Evolutionary conservation across 2,797 vertebrate species (phyloP).

Genomic region (Odontamblyopus rebecca): DNA sequence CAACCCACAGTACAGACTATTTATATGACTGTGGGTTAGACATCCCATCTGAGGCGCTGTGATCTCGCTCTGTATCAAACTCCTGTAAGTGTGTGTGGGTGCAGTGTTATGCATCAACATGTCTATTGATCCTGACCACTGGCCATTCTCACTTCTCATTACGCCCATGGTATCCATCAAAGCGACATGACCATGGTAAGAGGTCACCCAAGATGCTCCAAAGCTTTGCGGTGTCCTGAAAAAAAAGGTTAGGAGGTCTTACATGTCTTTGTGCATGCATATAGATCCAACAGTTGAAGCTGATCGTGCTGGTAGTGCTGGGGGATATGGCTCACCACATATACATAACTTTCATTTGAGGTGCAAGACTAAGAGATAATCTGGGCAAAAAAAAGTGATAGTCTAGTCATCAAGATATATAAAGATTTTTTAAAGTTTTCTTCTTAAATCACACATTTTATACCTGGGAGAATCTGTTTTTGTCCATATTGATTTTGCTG

Average conservation of each 20-base stretch:
- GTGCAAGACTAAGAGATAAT: background rate
- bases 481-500: too few relatives aligned
- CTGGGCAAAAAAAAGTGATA: background rate
- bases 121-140: constrained; percentile 48
- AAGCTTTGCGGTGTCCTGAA: background rate
- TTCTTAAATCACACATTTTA: background rate
- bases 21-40: too few relatives aligned
- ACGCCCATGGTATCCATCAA: constrained; percentile 33
- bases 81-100: background rate
- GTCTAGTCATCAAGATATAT: background rate
- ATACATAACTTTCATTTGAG: background rate
- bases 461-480: too few relatives aligned
- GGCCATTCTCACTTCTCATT: constrained; percentile 48
- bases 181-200: constrained; percentile 20
- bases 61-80: background rate
- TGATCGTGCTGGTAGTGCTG: background rate
- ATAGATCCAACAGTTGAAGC: constrained; percentile 7
- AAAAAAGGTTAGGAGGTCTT: constrained; percentile 1
- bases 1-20: too few relatives aligned
- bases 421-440: too few relatives aligned
- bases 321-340: background rate
- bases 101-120: constrained; percentile 27
- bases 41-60: background rate
- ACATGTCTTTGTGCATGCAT: background rate
- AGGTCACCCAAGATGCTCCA: constrained; percentile 14